Base-by-base conservation (phyloP, 2,888 invertebrate species). In the Sphinx pinastri region DNA sequence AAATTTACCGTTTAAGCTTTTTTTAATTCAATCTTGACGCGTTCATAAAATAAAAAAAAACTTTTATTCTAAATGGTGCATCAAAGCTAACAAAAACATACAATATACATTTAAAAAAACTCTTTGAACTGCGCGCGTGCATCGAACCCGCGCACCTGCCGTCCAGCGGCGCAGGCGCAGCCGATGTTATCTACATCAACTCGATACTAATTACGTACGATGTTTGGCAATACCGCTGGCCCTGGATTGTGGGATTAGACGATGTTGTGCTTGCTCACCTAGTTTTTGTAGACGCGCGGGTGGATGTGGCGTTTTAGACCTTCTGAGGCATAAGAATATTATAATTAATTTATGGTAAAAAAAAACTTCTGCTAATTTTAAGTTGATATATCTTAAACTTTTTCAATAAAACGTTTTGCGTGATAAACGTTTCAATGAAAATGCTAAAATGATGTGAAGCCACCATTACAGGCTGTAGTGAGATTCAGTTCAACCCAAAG, bases 171-270 rank as follows among this genome's bases (percentile, higher is more conserved):
- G 63, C 31, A 63, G 12, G 54, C 69, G 66, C 68, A 72, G 67
- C 38, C 38, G 68, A 31, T 59, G 72, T 57, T 70, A 59, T 25
- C 31, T n/a, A 51, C 54, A 38, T 51, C 51, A 70, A 73, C 72
- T 63, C 19, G 49, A 19, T 63, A 49, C 63, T 63, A 63, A 63
- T 63, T 63, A 49, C 63, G 16, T 16, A 47, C 19, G 63, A 63
- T 63, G 63, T 63, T 63, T 63, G 63, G 63, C 63, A 63, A 63
- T 12, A 63, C 49, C 49, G 25, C 49, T 49, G 63, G 63, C 63
- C 63, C 19, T 49, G 63, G 63, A 73, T 71, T 71, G 47, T 51
- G 70, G 68, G 70, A 72, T 70, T 71, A 68, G 60, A 66, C 55
- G 72, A 70, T 66, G 70, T 66, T 57, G 16, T 1, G 71, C 31